phyloP scores from a whole-genome alignment of 1,140 invertebrate species.

The Delia radicum region DNA sequence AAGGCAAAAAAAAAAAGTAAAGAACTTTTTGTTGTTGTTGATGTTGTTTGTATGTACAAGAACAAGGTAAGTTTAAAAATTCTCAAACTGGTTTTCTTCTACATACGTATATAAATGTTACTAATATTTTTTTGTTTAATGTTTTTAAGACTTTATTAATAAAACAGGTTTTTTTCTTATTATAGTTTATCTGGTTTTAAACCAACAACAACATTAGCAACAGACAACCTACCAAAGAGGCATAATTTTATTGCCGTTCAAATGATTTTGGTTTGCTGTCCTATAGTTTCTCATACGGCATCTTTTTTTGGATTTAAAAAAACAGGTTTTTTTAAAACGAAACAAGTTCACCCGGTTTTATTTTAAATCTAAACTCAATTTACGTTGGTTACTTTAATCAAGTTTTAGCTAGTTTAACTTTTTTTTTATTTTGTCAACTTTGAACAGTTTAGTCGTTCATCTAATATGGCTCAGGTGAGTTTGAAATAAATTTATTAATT shows the following conservation, averaged over 20 bases:
- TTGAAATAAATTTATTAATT: background rate
- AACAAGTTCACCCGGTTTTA: constrained; percentile 22
- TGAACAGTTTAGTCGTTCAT: constrained; percentile 7
- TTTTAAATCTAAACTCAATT: background rate
- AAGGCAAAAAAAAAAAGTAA: background rate
- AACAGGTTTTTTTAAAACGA: constrained; percentile 9
- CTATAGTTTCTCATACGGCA: background rate
- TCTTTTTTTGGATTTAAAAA: constrained; percentile 4
- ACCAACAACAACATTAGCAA: constrained; percentile 3
- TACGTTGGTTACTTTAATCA: background rate
- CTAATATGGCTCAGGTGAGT: constrained; percentile 20
- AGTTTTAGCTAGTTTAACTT: background rate
- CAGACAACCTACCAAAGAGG: background rate
- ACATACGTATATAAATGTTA: background rate
- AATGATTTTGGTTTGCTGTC: background rate
- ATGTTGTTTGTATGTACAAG: background rate
- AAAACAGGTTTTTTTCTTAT: background rate
- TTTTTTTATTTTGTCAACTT: background rate
- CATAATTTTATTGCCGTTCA: too few relatives aligned
- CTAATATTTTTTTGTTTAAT: background rate
- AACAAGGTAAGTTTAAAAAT: background rate
- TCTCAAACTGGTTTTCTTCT: background rate
- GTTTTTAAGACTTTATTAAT: background rate
- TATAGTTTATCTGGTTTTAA: constrained; percentile 4
- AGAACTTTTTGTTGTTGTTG: background rate